These are phyloP conservation scores for Philereme vetulata DNA, from an alignment of 2,888 invertebrate species.

Conservation along the genomic window DNA sequence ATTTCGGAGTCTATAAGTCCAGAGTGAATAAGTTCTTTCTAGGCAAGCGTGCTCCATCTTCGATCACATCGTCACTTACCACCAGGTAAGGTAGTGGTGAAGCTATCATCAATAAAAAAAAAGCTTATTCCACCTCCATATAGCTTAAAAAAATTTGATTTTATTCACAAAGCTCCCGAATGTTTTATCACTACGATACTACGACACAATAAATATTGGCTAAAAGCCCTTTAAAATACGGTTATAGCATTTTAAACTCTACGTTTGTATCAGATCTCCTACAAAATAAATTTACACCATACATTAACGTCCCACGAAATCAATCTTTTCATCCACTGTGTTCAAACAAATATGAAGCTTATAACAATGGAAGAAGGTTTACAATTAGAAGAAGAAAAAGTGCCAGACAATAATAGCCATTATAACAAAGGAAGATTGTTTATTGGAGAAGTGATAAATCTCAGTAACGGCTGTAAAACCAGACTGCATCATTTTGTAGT, in stretches of 20 bases:
- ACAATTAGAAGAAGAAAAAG: constrained; percentile 3
- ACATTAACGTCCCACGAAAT: constrained; percentile 30
- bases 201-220: too few relatives aligned
- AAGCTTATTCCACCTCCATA: too few relatives aligned
- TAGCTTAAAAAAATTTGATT: too few relatives aligned
- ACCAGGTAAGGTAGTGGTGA: too few relatives aligned
- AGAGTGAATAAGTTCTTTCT: too few relatives aligned
- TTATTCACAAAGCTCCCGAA: too few relatives aligned
- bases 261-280: constrained; percentile 21
- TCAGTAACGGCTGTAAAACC: constrained; percentile 11
- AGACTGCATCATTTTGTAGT: constrained; percentile 5
- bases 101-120: too few relatives aligned
- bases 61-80: too few relatives aligned
- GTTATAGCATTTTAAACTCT: constrained; percentile 10
- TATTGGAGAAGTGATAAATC: constrained; percentile 24
- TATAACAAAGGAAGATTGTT: constrained; percentile 23
- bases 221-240: constrained; percentile 7
- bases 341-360: constrained; percentile 6
- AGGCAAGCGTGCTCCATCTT: too few relatives aligned
- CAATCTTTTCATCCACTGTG: constrained; percentile 20
- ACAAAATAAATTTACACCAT: constrained; percentile 36
- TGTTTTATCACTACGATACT: too few relatives aligned
- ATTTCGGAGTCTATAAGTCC: too few relatives aligned
- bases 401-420: constrained; percentile 18
- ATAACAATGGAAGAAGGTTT: constrained; percentile 5